These are phyloP conservation scores for Cebus imitator DNA, from an alignment of 2,113 vertebrate species.

Conservation along the genomic window DNA sequence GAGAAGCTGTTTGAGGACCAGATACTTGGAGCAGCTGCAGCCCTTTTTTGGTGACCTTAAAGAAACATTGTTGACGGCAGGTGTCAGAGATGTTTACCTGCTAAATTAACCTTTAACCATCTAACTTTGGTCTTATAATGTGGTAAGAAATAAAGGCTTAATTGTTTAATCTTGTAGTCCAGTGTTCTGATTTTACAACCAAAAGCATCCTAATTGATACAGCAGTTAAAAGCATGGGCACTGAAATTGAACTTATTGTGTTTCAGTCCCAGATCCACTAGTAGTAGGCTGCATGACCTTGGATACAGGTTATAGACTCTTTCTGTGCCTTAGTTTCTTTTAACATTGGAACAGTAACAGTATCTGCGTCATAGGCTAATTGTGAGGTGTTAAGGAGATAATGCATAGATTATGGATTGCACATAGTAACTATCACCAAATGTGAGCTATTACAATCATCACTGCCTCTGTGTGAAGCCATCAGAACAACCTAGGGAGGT, in stretches of 20 bases:
- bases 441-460: background rate
- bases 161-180: background rate
- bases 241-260: background rate
- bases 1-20: background rate
- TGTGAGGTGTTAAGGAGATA: background rate
- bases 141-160: background rate
- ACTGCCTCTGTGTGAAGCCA: background rate
- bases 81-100: background rate
- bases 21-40: background rate
- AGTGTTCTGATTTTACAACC: background rate
- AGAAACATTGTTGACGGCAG: background rate
- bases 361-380: background rate
- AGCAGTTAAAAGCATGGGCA: background rate
- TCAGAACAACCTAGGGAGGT: background rate
- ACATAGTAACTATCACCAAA: background rate
- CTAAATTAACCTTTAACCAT: background rate
- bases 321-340: slow-evolving; percentile 8
- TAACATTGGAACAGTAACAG: background rate
- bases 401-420: background rate
- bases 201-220: background rate
- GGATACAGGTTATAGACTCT: background rate
- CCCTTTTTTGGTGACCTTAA: background rate
- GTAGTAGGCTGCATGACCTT: background rate
- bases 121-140: background rate
- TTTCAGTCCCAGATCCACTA: background rate